phyloP scores from a whole-genome alignment of 1,140 invertebrate genomes.

The Ditylenchus dipsaci region DNA sequence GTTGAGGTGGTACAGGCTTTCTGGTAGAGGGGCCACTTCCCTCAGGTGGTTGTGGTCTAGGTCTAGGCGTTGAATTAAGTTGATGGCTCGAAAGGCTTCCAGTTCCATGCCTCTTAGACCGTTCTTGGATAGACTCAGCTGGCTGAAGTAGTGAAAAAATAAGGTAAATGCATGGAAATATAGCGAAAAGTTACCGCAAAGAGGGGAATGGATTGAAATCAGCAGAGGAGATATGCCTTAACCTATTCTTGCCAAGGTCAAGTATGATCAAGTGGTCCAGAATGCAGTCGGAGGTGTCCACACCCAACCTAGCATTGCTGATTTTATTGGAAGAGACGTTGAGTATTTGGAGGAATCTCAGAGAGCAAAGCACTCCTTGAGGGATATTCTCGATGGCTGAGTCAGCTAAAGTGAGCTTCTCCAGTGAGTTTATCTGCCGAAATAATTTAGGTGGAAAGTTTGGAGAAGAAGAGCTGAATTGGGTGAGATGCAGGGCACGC shows the following conservation, averaged over 20 bases:
- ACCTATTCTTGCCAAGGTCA: slow-evolving; percentile 38
- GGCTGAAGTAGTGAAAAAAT: not conserved
- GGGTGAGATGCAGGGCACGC: slow-evolving; percentile 20
- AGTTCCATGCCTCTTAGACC: slow-evolving; percentile 7
- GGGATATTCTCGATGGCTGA: slow-evolving; percentile 25
- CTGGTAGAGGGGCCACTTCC: slow-evolving; percentile 24
- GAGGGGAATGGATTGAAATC: slow-evolving; percentile 40
- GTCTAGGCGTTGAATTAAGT: slow-evolving; percentile 29
- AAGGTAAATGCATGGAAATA: too few relatives aligned
- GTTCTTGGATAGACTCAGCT: slow-evolving; percentile 18
- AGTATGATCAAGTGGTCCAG: slow-evolving; percentile 43
- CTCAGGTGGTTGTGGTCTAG: slow-evolving; percentile 26
- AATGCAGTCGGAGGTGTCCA: slow-evolving; percentile 17
- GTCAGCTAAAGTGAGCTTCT: slow-evolving; percentile 27
- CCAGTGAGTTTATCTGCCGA: not conserved
- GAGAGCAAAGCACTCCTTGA: slow-evolving; percentile 17
- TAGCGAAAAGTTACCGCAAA: slow-evolving; percentile 35
- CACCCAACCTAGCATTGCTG: slow-evolving; percentile 11
- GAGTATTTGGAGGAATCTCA: slow-evolving; percentile 30
- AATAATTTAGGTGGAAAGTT: slow-evolving; percentile 8
- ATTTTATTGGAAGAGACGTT: slow-evolving; percentile 38
- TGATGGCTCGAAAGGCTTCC: slow-evolving; percentile 16
- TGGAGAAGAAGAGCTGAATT: not conserved
- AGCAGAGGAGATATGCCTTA: slow-evolving; percentile 18
- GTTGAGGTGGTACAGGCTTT: slow-evolving; percentile 29